Percentiles rank a stretch among this genome's conserved stretches.
These are phyloP conservation scores for Aethina tumida DNA, from an alignment of 1,140 invertebrate species.

Conservation along the genomic window DNA sequence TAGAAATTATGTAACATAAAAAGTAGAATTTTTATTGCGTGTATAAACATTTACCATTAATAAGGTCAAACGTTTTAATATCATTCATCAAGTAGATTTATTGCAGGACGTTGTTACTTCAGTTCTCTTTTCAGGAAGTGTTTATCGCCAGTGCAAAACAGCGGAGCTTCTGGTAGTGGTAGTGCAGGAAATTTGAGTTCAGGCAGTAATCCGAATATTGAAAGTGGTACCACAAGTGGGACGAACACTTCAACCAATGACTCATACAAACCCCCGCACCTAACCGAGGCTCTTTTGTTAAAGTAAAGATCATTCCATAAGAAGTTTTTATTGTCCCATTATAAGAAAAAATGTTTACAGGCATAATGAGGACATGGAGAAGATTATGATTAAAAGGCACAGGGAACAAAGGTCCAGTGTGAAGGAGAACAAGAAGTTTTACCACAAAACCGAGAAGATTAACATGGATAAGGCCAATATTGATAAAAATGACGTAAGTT, in stretches of 20 bases:
- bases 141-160: conserved; percentile 39
- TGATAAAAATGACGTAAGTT: conserved; percentile 20
- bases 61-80: background rate
- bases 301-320: conserved; percentile 20
- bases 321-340: conserved; percentile 4
- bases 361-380: conserved; percentile 72
- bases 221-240: conserved; percentile 40
- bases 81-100: conserved; percentile 1
- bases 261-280: conserved; percentile 40
- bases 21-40: too few relatives aligned
- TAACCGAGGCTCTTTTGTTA: conserved; percentile 54
- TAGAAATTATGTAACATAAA: background rate
- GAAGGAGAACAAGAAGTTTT: conserved; percentile 36
- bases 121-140: conserved; percentile 32
- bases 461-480: conserved; percentile 12
- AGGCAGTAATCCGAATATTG: conserved; percentile 39
- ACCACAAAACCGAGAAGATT: conserved; percentile 25
- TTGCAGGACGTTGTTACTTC: too few relatives aligned
- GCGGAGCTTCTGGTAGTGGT: conserved; percentile 43
- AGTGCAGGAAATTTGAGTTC: conserved; percentile 48
- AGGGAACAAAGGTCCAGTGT: conserved; percentile 47
- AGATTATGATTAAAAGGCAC: conserved; percentile 61
- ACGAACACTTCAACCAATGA: conserved; percentile 30
- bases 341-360: conserved; percentile 30
- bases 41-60: too few relatives aligned